Evolutionary conservation across 2,888 invertebrate genomes (phyloP).

Genomic region (Blastobasis adustella): DNA sequence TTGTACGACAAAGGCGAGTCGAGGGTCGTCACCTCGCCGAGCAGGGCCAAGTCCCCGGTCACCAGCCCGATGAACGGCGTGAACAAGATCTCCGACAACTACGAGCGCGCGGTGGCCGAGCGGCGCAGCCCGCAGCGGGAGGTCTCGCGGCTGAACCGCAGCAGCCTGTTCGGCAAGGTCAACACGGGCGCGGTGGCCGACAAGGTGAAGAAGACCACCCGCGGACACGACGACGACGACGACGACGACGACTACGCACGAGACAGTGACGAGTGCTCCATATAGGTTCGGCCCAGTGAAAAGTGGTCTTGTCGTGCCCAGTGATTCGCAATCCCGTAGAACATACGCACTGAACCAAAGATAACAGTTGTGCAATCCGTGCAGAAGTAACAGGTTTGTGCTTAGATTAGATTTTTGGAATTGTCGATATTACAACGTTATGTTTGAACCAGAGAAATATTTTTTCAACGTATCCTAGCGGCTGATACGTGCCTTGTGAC

Average conservation of each 20-base stretch:
- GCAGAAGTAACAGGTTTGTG: conserved; percentile 13
- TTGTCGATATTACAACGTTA: conserved; percentile 8
- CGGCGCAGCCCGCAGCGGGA: conserved; percentile 57
- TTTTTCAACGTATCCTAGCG: conserved; percentile 64
- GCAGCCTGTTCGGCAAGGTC: conserved; percentile 60
- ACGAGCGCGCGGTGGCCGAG: conserved; percentile 63
- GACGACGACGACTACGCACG: conserved; percentile 71
- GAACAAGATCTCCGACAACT: conserved; percentile 68
- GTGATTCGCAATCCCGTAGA: conserved; percentile 26
- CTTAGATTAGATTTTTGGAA: conserved; percentile 6
- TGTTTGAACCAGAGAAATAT: conserved; percentile 55
- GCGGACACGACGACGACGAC: conserved; percentile 35
- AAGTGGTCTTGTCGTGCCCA: conserved; percentile 27
- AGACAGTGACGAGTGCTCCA: conserved; percentile 79
- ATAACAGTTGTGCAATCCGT: conserved; percentile 39
- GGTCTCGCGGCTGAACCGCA: conserved; percentile 45
- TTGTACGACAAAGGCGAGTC: conserved; percentile 39
- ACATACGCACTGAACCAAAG: conserved; percentile 43
- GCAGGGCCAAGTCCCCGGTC: conserved; percentile 40
- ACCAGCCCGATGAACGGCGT: conserved; percentile 59
- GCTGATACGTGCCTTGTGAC: conserved; percentile 64
- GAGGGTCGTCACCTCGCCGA: conserved; percentile 38
- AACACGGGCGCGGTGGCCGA: conserved; percentile 60
- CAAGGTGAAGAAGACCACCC: conserved; percentile 40
- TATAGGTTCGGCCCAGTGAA: conserved; percentile 44